A percentile compares a stretch with the other conserved stretches of the same genome.
Evolutionary conservation across 2,797 vertebrate genomes (phyloP).

Genomic region (Uromys caudimaculatus): DNA sequence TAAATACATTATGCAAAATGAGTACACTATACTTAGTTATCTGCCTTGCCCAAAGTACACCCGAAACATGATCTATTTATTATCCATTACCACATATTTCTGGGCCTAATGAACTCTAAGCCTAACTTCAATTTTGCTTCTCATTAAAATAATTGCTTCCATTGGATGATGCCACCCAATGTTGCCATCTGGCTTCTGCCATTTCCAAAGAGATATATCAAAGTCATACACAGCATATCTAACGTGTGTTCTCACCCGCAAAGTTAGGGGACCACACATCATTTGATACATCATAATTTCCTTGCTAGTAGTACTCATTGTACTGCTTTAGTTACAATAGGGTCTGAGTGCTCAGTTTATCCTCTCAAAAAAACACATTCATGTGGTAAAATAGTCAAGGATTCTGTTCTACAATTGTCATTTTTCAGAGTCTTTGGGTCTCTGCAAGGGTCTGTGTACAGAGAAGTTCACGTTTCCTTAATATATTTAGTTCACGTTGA

Average conservation of each 20-base stretch:
- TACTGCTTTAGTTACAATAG: neutral
- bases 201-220: neutral
- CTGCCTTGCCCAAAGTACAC: neutral
- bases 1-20: neutral
- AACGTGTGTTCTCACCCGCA: neutral
- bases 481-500: neutral
- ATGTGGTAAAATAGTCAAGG: neutral
- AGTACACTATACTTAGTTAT: neutral
- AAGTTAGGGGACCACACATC: neutral
- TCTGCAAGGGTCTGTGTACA: neutral
- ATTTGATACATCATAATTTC: neutral
- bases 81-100: neutral
- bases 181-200: neutral
- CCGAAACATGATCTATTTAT: neutral
- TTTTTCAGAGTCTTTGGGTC: neutral
- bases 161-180: neutral
- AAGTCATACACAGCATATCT: neutral
- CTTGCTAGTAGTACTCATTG: neutral
- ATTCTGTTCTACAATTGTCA: neutral
- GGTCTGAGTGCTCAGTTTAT: neutral
- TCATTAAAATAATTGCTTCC: constrained; percentile 8
- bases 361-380: neutral
- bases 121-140: neutral
- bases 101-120: neutral
- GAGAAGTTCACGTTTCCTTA: neutral